These are phyloP conservation scores for Heliconius ismenius DNA, from an alignment of 2,888 invertebrate species.

Conservation along the genomic window DNA sequence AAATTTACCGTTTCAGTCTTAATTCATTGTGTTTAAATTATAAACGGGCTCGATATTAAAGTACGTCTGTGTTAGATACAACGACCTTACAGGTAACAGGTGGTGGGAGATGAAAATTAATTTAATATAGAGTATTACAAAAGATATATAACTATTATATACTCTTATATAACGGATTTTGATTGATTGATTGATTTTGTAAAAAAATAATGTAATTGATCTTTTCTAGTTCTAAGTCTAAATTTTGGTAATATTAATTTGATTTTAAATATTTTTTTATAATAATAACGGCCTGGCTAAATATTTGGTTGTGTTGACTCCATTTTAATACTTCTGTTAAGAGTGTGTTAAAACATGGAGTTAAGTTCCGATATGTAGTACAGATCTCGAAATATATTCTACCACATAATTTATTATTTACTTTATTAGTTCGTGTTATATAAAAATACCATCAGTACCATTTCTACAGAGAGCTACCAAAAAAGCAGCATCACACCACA, in stretches of 20 bases:
- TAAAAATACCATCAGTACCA: no score
- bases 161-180: constrained; percentile 10
- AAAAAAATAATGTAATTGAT: not conserved
- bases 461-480: no score
- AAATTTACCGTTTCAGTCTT: constrained; percentile 27
- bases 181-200: no score
- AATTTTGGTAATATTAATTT: not conserved
- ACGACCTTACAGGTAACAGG: constrained; percentile 11
- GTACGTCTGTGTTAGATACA: not conserved
- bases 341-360: not conserved
- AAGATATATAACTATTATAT: not conserved
- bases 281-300: no score
- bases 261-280: no score
- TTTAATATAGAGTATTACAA: not conserved
- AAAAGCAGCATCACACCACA: no score
- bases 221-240: not conserved
- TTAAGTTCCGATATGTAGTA: not conserved
- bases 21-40: constrained; percentile 17
- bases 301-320: no score
- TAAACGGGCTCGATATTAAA: constrained; percentile 7
- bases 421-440: no score
- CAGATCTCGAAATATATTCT: not conserved
- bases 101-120: constrained; percentile 12
- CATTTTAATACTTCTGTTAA: not conserved
- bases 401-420: no score